Evolutionary conservation across 2,888 invertebrate genomes (phyloP), one percentile per base, ranked within the genome.

Genomic region (Coelopa pilipes): DNA sequence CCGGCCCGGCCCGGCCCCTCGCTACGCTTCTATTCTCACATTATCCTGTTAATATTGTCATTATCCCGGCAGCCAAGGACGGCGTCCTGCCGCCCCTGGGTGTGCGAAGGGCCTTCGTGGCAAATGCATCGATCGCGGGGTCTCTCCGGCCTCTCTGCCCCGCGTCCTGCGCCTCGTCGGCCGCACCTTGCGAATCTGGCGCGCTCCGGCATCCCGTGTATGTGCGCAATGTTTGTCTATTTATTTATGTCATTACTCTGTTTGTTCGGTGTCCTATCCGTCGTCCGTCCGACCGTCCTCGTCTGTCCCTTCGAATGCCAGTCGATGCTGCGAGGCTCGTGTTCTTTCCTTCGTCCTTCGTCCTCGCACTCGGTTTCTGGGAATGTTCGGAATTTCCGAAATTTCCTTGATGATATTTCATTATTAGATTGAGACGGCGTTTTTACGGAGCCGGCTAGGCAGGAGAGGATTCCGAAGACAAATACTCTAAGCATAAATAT

Each of bases 181-280:
- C 49, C 63, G 59, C 60, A 66, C 74, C 74, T 74, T 70, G 74
- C 70, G 66, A 74, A 74, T 74, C 74, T 65, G 74, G 70, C 65
- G 78, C 78, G 78, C 78, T 78, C 55, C 71, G 72, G 75, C 63
- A 72, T 72, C 59, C 60, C 75, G 65, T 55, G 66, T 55, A 70
- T 75, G 75, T 70, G 47, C 24, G 72, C 66, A 59, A 69, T 70
- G 66, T 70, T 66, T 74, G 74, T 70, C 75, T 73, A 70, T 75
- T 75, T 75, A 75, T 75, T 73, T 73, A 75, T 75, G 60, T 67
- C 75, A 73, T 75, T 73, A 75, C 60, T 55, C 70, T 73, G 70
- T 73, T 75, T 73, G 62, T 75, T 60, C 65, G 62, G 59, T 72
- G 53, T 68, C 62, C 68, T 34, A 55, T 69, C 62, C 46, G 34